phyloP scores from a whole-genome alignment of 2,113 vertebrate species.

The Papio anubis region DNA sequence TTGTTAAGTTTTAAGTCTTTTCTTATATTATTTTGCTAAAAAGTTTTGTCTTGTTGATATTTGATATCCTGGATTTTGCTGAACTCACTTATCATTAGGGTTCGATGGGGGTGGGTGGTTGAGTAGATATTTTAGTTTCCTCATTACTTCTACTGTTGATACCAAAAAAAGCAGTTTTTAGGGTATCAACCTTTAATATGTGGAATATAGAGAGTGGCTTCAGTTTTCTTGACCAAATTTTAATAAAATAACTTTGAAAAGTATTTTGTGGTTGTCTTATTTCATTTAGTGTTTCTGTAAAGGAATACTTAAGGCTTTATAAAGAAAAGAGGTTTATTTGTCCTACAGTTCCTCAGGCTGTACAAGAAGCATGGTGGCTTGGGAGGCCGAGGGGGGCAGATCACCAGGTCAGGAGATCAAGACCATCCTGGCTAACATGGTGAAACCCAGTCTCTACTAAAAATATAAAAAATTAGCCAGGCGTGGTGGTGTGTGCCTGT shows the following conservation, averaged over 20 bases:
- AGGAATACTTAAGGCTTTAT: background rate
- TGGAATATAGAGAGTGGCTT: background rate
- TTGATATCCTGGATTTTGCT: background rate
- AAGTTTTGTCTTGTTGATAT: background rate
- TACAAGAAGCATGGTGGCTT: no score
- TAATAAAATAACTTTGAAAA: background rate
- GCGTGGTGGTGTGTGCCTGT: no score
- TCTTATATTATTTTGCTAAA: background rate
- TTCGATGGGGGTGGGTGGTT: background rate
- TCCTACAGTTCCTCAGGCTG: no score
- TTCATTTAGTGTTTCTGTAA: background rate
- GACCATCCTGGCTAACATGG: no score
- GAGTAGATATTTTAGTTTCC: background rate
- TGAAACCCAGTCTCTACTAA: no score
- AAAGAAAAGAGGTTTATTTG: no score
- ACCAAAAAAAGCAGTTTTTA: background rate
- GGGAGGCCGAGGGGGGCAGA: no score
- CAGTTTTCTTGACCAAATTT: background rate
- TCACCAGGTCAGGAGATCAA: no score
- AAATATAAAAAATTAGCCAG: no score
- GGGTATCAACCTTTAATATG: background rate
- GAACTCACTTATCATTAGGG: background rate
- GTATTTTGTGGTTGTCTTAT: background rate
- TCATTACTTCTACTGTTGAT: background rate
- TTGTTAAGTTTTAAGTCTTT: background rate